A percentile compares a stretch with the other conserved stretches of the same genome.
Conservation (phyloP, 1,140 invertebrate species). For the Drosophila grimshawi region DNA sequence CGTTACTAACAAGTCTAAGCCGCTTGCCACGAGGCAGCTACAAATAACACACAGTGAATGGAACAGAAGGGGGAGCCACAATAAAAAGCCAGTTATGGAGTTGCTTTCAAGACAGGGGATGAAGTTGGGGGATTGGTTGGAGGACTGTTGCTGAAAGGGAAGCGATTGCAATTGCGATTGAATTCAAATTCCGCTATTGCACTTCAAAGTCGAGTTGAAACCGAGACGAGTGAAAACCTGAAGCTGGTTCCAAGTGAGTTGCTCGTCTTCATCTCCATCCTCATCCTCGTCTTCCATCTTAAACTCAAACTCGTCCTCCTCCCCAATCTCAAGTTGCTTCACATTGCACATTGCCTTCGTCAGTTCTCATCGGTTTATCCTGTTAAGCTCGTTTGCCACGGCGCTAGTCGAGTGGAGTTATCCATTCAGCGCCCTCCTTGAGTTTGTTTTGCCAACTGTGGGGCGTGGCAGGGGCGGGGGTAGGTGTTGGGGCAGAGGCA, state of each 20-base stretch:
- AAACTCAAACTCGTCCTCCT: conserved; percentile 3
- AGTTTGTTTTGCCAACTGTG: conserved; percentile 38
- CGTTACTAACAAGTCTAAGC: conserved; percentile 64
- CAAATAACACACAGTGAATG: conserved; percentile 37
- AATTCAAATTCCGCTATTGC: conserved; percentile 70
- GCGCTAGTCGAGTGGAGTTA: conserved; percentile 32
- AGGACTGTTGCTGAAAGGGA: conserved; percentile 11
- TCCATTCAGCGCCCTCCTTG: conserved; percentile 16
- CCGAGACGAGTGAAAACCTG: conserved; percentile 52
- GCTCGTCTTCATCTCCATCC: not conserved
- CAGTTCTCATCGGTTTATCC: conserved; percentile 45
- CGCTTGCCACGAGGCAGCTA: conserved; percentile 21
- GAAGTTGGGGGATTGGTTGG: not conserved
- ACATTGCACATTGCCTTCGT: conserved; percentile 3
- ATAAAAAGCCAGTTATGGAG: conserved; percentile 58
- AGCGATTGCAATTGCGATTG: conserved; percentile 67
- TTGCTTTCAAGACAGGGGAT: no score
- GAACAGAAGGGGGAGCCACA: conserved; percentile 50
- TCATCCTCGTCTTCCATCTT: not conserved
- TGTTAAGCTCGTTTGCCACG: conserved; percentile 46
- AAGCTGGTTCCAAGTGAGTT: conserved; percentile 27
- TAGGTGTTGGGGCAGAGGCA: not conserved
- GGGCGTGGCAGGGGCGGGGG: conserved; percentile 9
- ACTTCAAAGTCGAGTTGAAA: conserved; percentile 74
- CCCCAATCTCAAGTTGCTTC: not conserved